Conservation (phyloP, 2,113 vertebrate species). For the Corythornis madagascariensis region DNA sequence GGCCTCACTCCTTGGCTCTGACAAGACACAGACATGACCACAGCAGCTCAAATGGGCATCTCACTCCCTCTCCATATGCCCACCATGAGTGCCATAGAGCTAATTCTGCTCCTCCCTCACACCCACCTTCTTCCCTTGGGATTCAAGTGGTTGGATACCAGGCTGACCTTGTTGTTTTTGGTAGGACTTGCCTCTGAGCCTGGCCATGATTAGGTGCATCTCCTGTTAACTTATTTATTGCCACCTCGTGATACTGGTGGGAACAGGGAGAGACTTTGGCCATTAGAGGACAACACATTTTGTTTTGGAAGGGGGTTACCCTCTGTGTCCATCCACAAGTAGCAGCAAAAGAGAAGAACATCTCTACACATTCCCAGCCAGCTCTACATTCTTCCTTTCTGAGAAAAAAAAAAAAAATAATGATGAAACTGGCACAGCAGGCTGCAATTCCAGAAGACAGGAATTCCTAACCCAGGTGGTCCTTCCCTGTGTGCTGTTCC, state of each 20-base stretch:
- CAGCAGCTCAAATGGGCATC: not conserved
- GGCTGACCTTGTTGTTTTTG: not conserved
- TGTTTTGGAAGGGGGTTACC: not conserved
- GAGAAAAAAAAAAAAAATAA: not conserved
- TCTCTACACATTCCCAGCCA: not conserved
- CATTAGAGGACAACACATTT: not conserved
- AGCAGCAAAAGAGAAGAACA: not conserved
- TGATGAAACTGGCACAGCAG: constrained; percentile 17
- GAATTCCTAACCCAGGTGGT: constrained; percentile 57
- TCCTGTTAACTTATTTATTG: not conserved
- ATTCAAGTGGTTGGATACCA: not conserved
- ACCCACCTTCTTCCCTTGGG: not conserved
- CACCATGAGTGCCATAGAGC: not conserved
- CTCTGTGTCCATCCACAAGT: not conserved
- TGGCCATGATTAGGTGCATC: not conserved
- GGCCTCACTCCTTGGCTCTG: constrained; percentile 36
- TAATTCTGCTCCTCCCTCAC: not conserved
- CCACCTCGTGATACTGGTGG: not conserved
- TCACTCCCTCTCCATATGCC: not conserved
- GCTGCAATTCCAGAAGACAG: constrained; percentile 38
- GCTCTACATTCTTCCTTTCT: not conserved
- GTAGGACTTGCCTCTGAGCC: not conserved
- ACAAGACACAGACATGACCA: not conserved
- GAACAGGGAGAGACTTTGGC: not conserved
- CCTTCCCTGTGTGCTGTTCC: not conserved